These are phyloP conservation scores for Thamnophis sirtalis DNA, from an alignment of 2,113 vertebrate genomes.

Conservation along the genomic window DNA sequence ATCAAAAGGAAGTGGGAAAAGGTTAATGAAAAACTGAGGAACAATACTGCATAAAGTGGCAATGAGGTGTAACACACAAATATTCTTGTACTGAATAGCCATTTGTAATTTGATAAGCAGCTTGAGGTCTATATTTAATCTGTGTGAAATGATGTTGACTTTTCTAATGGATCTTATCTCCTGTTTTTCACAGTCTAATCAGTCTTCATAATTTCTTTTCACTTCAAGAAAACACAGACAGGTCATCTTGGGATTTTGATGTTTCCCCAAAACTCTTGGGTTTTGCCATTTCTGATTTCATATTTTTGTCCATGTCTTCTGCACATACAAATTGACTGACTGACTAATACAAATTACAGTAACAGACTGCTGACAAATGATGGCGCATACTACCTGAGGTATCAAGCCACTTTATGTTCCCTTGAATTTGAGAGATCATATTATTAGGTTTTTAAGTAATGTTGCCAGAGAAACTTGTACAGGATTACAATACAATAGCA, in stretches of 20 bases:
- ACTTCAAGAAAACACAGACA: neutral
- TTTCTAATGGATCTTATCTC: neutral
- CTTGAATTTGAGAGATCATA: neutral
- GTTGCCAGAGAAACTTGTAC: neutral
- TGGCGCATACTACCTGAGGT: neutral
- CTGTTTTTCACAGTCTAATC: neutral
- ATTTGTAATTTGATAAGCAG: neutral
- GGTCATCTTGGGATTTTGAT: neutral
- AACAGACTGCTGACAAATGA: neutral
- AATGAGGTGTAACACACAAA: neutral
- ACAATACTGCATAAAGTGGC: neutral
- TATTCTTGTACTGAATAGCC: neutral
- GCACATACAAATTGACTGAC: neutral
- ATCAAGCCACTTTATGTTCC: neutral
- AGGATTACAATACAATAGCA: too few relatives aligned
- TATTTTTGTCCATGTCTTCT: neutral
- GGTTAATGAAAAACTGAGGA: neutral
- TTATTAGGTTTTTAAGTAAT: neutral
- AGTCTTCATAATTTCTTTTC: neutral
- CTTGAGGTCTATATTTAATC: neutral
- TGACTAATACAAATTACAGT: neutral
- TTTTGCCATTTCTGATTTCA: neutral
- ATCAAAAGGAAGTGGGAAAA: neutral
- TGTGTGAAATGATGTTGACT: neutral
- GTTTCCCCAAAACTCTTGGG: neutral